Conservation (phyloP, 2,888 invertebrate species). For the Cyclophora albipunctata region DNA sequence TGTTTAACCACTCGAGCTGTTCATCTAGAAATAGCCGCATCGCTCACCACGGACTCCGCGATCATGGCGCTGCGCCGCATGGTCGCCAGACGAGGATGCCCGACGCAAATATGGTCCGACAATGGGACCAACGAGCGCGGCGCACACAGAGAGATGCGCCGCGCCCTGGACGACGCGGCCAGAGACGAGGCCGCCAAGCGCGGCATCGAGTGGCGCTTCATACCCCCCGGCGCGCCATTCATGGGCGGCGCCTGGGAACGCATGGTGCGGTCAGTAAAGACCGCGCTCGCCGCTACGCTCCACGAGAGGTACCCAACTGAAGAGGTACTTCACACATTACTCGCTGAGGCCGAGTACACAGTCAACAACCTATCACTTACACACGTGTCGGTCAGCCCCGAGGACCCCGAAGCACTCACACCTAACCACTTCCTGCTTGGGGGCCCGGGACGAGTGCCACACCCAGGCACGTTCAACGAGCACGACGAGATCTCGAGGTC, state of each 20-base stretch:
- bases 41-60: slow-evolving; percentile 6
- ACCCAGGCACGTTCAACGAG: slow-evolving; percentile 1
- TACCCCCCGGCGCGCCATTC: slow-evolving; percentile 4
- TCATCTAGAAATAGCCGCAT: neutral
- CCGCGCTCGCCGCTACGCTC: slow-evolving; percentile 1
- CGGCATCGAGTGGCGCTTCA: slow-evolving; percentile 11
- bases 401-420: slow-evolving; percentile 1
- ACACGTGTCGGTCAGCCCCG: slow-evolving; percentile 3
- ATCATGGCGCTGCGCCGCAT: slow-evolving; percentile 19
- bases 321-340: slow-evolving; percentile 7
- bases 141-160: slow-evolving; percentile 10
- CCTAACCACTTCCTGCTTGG: slow-evolving; percentile 7
- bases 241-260: slow-evolving; percentile 12
- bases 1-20: slow-evolving; percentile 17
- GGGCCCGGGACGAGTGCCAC: neutral
- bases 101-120: slow-evolving; percentile 13
- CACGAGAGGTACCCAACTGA: slow-evolving; percentile 7
- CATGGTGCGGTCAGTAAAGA: slow-evolving; percentile 9
- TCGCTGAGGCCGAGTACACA: slow-evolving; percentile 7
- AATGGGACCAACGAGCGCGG: slow-evolving; percentile 18
- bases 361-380: slow-evolving; percentile 6
- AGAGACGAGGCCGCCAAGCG: slow-evolving; percentile 1
- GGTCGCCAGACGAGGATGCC: slow-evolving; percentile 15
- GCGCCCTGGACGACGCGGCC: neutral
- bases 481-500: slow-evolving; percentile 6